phyloP scores from a whole-genome alignment of 2,888 invertebrate genomes.

The Diadegma fenestrale region DNA sequence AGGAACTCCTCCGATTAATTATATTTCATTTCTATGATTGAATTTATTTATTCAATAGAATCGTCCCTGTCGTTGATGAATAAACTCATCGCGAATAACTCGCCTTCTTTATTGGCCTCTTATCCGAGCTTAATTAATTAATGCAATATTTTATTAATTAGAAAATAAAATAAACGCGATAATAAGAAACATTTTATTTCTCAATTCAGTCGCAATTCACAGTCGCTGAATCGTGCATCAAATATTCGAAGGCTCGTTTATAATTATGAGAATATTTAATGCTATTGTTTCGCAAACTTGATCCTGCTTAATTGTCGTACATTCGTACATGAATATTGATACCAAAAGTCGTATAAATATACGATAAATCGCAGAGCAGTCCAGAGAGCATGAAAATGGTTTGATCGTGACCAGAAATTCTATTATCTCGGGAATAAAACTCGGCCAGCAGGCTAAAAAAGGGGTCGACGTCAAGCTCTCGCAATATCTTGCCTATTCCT shows the following conservation, averaged over 20 bases:
- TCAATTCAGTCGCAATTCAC: background rate
- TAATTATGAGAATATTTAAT: background rate
- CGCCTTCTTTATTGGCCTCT: background rate
- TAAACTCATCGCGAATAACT: background rate
- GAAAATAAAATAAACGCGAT: background rate
- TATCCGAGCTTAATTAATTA: background rate
- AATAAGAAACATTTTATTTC: background rate
- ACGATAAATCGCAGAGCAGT: constrained; percentile 3
- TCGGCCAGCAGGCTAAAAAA: constrained; percentile 1
- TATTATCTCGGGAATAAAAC: background rate
- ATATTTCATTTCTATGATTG: constrained; percentile 13
- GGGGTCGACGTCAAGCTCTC: constrained; percentile 38
- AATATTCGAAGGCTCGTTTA: background rate
- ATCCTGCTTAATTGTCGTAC: background rate
- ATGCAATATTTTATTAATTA: background rate
- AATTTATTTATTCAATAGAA: background rate
- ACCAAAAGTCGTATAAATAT: background rate
- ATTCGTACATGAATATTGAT: background rate
- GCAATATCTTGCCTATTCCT: constrained; percentile 18
- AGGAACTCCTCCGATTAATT: constrained; percentile 25
- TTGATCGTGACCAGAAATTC: constrained; percentile 61
- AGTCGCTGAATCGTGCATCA: background rate
- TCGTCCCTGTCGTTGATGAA: background rate
- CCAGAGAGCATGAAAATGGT: constrained; percentile 43
- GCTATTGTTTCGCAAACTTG: background rate